Conservation (phyloP, 2,797 vertebrate species). For the Peromyscus nudipes region DNA sequence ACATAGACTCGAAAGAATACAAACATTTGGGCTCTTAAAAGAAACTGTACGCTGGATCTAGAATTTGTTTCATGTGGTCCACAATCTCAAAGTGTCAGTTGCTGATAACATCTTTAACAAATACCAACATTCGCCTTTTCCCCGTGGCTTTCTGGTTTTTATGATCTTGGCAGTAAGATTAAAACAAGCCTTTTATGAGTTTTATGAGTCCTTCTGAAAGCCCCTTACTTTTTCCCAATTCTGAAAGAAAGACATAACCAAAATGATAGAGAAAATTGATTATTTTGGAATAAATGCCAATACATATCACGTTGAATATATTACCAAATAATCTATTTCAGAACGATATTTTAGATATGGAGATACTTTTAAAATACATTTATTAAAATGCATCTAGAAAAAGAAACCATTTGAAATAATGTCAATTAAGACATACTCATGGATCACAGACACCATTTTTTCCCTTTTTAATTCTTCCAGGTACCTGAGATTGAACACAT, state of each 20-base stretch:
- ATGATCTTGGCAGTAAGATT: slow-evolving; percentile 32
- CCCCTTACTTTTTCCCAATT: not conserved
- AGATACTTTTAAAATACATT: slow-evolving; percentile 6
- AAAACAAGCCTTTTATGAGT: slow-evolving; percentile 52
- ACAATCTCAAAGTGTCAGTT: not conserved
- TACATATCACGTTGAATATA: not conserved
- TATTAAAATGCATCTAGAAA: slow-evolving; percentile 50
- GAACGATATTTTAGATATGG: not conserved
- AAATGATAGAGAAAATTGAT: slow-evolving; percentile 46
- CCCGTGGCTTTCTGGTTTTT: slow-evolving; percentile 53
- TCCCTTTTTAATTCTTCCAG: not conserved
- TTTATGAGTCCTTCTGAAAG: slow-evolving; percentile 4
- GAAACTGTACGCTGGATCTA: slow-evolving; percentile 69
- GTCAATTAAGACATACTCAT: not conserved
- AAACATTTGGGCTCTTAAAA: slow-evolving; percentile 65
- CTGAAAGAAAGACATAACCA: not conserved
- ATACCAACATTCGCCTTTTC: not conserved
- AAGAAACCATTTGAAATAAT: not conserved
- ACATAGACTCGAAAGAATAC: slow-evolving; percentile 74
- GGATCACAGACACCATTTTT: not conserved
- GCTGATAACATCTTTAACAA: slow-evolving; percentile 12
- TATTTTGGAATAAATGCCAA: slow-evolving; percentile 48
- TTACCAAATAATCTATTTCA: slow-evolving; percentile 23
- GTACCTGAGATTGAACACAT: not conserved
- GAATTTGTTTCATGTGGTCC: slow-evolving; percentile 45